Evolutionary conservation across 1,140 invertebrate genomes (phyloP).

Genomic region (Drosophila sp.): DNA sequence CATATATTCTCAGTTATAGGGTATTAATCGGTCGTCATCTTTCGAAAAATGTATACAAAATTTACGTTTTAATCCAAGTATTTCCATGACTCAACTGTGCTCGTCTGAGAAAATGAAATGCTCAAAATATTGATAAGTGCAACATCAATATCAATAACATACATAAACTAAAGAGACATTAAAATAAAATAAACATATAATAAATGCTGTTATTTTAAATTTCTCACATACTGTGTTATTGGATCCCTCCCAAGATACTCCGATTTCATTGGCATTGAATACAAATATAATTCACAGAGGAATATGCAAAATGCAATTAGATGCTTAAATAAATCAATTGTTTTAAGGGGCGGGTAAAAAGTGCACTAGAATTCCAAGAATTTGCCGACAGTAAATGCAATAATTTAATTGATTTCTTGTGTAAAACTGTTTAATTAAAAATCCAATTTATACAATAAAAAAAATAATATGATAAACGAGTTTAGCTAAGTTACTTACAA

Average conservation of each 20-base stretch:
- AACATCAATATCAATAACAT: neutral
- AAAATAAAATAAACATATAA: slow-evolving; percentile 4
- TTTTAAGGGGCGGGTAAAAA: slow-evolving; percentile 6
- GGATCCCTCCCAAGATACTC: neutral
- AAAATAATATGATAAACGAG: neutral
- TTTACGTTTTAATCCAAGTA: no score
- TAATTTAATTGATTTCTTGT: slow-evolving; percentile 3
- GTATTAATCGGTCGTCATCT: no score
- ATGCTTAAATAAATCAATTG: slow-evolving; percentile 58
- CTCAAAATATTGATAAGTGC: neutral
- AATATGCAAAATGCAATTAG: slow-evolving; percentile 65
- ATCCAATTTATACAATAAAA: neutral
- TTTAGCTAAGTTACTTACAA: no score
- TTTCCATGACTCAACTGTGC: no score
- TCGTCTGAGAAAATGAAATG: no score
- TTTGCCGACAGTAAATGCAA: slow-evolving; percentile 22
- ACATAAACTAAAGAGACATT: neutral
- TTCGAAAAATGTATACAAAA: no score
- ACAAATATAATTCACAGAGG: slow-evolving; percentile 49
- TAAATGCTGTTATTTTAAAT: slow-evolving; percentile 30
- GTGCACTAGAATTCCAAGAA: neutral
- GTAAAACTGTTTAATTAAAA: neutral
- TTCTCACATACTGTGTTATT: slow-evolving; percentile 28
- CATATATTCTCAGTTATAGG: no score
- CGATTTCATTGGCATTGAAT: slow-evolving; percentile 1